Conservation (phyloP, 1,140 invertebrate species). For the Caerostris darwini region DNA sequence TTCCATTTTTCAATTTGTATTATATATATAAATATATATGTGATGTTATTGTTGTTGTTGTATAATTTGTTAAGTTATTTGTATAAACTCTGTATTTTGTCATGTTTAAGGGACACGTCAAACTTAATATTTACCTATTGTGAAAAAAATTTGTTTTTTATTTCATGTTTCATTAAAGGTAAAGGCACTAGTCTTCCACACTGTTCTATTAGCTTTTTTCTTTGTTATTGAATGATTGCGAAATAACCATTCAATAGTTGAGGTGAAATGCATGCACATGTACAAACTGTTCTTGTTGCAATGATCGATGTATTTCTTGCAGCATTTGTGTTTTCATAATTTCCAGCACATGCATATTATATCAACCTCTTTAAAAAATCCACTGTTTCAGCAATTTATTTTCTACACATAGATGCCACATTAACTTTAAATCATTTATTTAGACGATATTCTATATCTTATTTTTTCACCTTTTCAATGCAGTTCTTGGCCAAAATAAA, state of each 20-base stretch:
- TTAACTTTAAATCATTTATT: too few relatives aligned
- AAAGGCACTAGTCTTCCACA: neutral
- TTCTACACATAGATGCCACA: too few relatives aligned
- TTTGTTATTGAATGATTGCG: too few relatives aligned
- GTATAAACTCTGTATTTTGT: conserved; percentile 41
- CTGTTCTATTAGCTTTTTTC: neutral
- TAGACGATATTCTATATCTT: too few relatives aligned
- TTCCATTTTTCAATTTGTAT: conserved; percentile 46
- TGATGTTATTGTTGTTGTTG: conserved; percentile 18
- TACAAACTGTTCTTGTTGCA: neutral
- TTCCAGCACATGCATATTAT: neutral
- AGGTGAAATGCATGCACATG: neutral
- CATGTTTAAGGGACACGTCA: neutral
- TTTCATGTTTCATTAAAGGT: neutral
- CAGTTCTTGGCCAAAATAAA: too few relatives aligned
- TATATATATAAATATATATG: conserved; percentile 23
- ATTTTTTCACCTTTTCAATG: too few relatives aligned
- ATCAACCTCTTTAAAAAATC: neutral
- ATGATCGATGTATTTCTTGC: neutral
- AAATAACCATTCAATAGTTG: too few relatives aligned
- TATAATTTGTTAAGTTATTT: conserved; percentile 63
- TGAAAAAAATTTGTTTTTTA: neutral
- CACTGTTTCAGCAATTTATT: neutral
- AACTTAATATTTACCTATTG: neutral
- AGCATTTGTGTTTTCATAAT: neutral